Evolutionary conservation across 2,888 invertebrate species (phyloP).

Genomic region (Acheta domesticus): DNA sequence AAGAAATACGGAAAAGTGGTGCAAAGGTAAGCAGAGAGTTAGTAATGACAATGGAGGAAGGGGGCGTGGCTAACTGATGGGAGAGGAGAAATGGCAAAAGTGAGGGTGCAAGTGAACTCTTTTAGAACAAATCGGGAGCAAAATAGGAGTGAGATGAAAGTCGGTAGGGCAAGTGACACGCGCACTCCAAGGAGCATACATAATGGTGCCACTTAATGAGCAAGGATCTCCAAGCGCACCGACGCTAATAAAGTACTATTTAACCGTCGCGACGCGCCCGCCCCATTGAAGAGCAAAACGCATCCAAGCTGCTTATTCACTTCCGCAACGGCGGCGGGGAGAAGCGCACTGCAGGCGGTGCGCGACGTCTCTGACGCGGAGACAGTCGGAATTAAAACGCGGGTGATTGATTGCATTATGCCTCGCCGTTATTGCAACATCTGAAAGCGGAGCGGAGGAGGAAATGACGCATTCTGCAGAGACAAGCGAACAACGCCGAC

Average conservation of each 20-base stretch:
- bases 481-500: too few species aligned
- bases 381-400: not conserved
- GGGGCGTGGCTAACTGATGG: too few species aligned
- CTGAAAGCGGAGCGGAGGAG: not conserved
- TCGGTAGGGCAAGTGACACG: not conserved
- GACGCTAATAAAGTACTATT: not conserved
- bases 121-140: not conserved
- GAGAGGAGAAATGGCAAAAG: too few species aligned
- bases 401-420: not conserved
- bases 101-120: too few species aligned
- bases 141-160: not conserved
- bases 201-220: not conserved
- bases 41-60: too few species aligned
- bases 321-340: not conserved
- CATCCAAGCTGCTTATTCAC: not conserved
- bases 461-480: not conserved
- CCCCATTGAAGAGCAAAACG: not conserved
- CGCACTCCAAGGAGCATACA: not conserved
- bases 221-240: not conserved
- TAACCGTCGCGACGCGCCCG: not conserved
- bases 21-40: not conserved
- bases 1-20: too few species aligned
- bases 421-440: not conserved
- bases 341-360: not conserved
- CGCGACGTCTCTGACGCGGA: not conserved